Conservation (phyloP, 2,797 vertebrate genomes). For the Zenarchopterus dispar region DNA sequence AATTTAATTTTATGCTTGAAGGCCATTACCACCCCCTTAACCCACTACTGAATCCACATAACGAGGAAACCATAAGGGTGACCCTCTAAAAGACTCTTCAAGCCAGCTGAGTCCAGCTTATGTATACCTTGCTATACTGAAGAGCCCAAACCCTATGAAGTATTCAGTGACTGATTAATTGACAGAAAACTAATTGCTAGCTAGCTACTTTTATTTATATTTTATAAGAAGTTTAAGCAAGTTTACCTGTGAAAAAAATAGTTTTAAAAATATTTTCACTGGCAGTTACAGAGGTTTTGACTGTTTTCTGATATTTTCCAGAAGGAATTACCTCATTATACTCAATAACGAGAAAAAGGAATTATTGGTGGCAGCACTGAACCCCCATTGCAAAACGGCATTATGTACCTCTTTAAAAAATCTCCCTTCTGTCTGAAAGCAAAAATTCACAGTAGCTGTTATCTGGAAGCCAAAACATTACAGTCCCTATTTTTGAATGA, state of each 20-base stretch:
- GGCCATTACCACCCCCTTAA: constrained; percentile 34
- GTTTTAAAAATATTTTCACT: neutral
- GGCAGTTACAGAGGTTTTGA: neutral
- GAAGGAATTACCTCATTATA: neutral
- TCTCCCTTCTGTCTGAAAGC: neutral
- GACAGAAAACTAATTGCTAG: neutral
- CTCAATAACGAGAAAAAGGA: neutral
- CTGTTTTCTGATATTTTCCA: neutral
- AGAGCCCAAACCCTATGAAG: constrained; percentile 2
- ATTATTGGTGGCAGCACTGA: neutral
- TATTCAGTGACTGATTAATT: neutral
- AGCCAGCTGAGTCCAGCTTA: constrained; percentile 15
- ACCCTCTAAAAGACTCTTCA: constrained; percentile 31
- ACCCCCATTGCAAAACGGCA: neutral
- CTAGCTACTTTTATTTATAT: no score
- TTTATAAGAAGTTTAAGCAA: no score
- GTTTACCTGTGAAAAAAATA: no score
- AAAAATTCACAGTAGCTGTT: constrained; percentile 10
- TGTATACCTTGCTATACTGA: neutral
- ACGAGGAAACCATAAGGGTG: constrained; percentile 55
- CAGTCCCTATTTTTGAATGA: neutral
- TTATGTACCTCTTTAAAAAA: neutral
- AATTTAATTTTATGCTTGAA: constrained; percentile 48
- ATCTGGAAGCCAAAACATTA: constrained; percentile 17
- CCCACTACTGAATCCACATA: constrained; percentile 30